Evolutionary conservation across 1,140 invertebrate species (phyloP).

Genomic region (Phymastichus coffea): DNA sequence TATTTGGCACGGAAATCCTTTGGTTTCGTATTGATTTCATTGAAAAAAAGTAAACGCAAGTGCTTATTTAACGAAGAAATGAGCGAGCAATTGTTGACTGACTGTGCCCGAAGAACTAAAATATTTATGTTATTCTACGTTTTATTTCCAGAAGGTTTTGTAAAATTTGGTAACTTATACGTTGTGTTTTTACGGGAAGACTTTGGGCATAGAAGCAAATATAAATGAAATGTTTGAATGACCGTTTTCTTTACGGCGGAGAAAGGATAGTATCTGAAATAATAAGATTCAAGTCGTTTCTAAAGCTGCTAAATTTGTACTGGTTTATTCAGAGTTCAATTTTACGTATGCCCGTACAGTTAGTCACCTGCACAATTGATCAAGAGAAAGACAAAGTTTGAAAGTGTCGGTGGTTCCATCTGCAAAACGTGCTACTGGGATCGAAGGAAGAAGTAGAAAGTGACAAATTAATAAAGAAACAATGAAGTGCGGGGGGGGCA

Average conservation of each 20-base stretch:
- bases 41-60: too few relatives aligned
- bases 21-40: too few relatives aligned
- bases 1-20: too few relatives aligned
- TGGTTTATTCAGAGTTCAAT: neutral
- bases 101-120: too few relatives aligned
- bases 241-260: conserved; percentile 9
- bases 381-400: neutral
- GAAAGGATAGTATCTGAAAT: neutral
- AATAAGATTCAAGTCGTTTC: conserved; percentile 2
- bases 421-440: too few relatives aligned
- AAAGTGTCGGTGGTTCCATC: too few relatives aligned
- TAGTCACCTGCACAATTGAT: neutral
- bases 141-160: too few relatives aligned
- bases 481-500: neutral
- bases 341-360: neutral
- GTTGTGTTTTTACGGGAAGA: conserved; percentile 32
- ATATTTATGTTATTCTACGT: too few relatives aligned
- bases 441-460: too few relatives aligned
- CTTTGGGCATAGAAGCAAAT: conserved; percentile 34
- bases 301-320: neutral
- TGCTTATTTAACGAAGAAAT: too few relatives aligned
- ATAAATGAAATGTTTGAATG: conserved; percentile 39
- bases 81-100: too few relatives aligned
- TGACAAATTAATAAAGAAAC: neutral
- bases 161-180: too few relatives aligned